Base-by-base conservation (phyloP, 2,113 vertebrate species). In the Oncorhynchus masou region DNA sequence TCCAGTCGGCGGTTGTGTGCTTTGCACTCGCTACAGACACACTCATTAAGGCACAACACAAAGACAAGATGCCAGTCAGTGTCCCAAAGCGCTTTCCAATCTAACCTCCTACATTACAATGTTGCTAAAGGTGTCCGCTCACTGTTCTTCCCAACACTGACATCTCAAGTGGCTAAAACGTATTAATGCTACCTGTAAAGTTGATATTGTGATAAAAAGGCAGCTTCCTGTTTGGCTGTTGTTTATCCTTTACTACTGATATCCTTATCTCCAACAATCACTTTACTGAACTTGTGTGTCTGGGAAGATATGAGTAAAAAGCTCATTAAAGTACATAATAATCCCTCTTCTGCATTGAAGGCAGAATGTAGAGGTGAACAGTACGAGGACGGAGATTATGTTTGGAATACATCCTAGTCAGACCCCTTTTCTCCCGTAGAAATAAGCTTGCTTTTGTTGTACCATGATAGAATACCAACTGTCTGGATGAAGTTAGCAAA, bases 151-250 rank as follows among this genome's bases (percentile, higher is more conserved):
- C 88, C 95, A 89, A 95, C 95, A 87, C 86, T 94, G 93, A 92
- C 90, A 96, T 96, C 91, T 94, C 91, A 86, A 95, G 92, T 94
- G 93, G 86, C 94, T 90, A 91, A 94, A 94, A 95, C 94, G 93
- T 94, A 94, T 92, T 94, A 92, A 92, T 91, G 91, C 90, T 87
- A 20, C 51, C 78, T 68, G 93, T 8, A 22, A 89, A 89, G 91
- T 94, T 93, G 88, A 91, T 93, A 90, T 93, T 87, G 88, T 91
- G 91, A 87, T 89, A 91, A 89, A 92, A 34, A 65, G 91, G 93
- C 81, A 90, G 89, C 86, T 84, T 88, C 88, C 20, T 62, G 7
- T 9, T 1, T 16, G 83, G 84, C 92, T 87, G 82, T 86, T 91
- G 49, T 57, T 69, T 31, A 75, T 60, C 45, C 65, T 90, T 60